Base-by-base conservation (phyloP, 2,888 invertebrate species). In the Rhagonycha fulva region DNA sequence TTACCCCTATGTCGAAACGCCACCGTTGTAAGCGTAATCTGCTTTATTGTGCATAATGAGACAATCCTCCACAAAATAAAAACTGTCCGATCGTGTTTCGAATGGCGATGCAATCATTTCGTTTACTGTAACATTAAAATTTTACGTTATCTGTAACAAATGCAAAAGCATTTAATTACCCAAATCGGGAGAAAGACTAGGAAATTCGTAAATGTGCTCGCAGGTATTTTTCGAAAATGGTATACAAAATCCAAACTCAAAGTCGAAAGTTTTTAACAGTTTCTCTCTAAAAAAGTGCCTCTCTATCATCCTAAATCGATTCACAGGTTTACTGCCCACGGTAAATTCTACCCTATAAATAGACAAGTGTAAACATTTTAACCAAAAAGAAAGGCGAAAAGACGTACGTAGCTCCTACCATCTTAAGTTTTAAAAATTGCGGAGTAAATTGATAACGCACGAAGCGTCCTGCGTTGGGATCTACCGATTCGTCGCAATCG, bases 1-100 rank as follows among this genome's bases (percentile, higher is more conserved):
- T 24, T 32, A 76, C 24, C 71, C 28, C 79, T 83, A 83, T 79
- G 83, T 80, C n/a, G 83, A 82, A 82, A 87, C 81, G 81, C 95
- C 95, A 76, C 96, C 97, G 84, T 97, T 95, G 89, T 98, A 99
- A 70, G 98, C 97, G 88, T 99, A 99, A 88, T 98, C 99, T 61
- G 99, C 99, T 90, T 99, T 99, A 89, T 99, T 99, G 90, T 99
- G 99, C 98, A 99, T 99, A 80, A 99, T 96, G 76, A 99, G 92
- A 84, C 92, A 92, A 88, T 98, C 96, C 88, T 99, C 98, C 77
- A 99, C 98, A 88, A 99, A 99, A 89, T 99, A 99, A 90, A 98
- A 99, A 85, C 98, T 98, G 89, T 99, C 99, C 0, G 98, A 98
- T 82, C 97, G 93, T 10, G 99, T 99, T 89, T 98, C 98, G 87